A percentile compares a stretch with the other conserved stretches of the same genome.
Evolutionary conservation across 1,140 invertebrate species (phyloP).

Genomic region (Aphelinus atriplicis): DNA sequence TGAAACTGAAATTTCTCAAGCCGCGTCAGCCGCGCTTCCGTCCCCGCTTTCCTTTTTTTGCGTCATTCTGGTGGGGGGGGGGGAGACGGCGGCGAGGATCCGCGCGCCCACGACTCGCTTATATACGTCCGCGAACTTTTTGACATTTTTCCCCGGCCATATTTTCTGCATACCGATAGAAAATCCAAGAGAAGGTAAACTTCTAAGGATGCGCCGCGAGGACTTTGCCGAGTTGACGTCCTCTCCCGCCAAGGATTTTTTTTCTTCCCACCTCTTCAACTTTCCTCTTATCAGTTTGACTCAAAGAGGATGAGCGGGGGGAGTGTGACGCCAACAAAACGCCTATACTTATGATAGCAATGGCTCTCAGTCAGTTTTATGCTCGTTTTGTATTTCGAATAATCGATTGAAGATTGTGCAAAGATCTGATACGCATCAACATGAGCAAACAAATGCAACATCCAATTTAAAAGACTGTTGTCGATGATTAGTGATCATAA

Average conservation of each 20-base stretch:
- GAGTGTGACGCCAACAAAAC: not conserved
- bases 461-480: too few species aligned
- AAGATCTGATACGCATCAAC: too few species aligned
- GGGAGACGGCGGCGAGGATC: too few species aligned
- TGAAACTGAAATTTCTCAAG: not conserved
- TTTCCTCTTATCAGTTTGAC: not conserved
- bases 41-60: slow-evolving; percentile 1
- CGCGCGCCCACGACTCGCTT: slow-evolving; percentile 19
- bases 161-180: not conserved
- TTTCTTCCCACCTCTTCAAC: not conserved
- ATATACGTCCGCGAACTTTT: slow-evolving; percentile 16
- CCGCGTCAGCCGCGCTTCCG: not conserved
- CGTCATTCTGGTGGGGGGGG: too few species aligned
- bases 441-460: too few species aligned
- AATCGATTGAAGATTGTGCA: too few species aligned
- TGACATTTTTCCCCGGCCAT: slow-evolving; percentile 5
- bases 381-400: too few species aligned
- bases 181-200: slow-evolving; percentile 9
- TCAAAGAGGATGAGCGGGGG: slow-evolving; percentile 24
- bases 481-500: too few species aligned
- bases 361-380: too few species aligned
- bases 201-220: not conserved
- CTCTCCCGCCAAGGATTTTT: not conserved
- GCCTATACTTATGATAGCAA: too few species aligned
- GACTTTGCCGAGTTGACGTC: not conserved